phyloP scores from a whole-genome alignment of 64 coral and sea anemone species.

The Stichodactyla mertensii region DNA sequence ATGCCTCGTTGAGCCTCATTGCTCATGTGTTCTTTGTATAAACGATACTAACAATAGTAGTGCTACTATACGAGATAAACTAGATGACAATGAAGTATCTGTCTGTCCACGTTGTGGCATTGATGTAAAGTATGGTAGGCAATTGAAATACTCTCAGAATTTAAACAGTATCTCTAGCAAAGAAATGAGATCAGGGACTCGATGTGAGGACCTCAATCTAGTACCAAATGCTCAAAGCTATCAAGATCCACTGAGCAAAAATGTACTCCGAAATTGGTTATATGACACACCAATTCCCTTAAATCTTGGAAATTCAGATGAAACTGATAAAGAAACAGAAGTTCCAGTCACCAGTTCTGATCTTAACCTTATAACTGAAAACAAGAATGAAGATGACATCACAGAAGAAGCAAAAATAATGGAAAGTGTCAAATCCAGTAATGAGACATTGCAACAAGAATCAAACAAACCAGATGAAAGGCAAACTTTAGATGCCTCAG shows the following conservation, averaged over 20 bases:
- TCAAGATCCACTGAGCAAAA: conserved; percentile 69
- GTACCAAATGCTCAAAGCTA: neutral
- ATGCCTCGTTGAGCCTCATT: conserved; percentile 25
- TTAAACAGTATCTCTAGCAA: neutral
- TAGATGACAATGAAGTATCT: neutral
- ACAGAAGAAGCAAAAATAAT: neutral
- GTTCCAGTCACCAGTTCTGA: neutral
- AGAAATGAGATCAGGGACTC: neutral
- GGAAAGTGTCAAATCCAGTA: neutral
- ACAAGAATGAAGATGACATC: neutral
- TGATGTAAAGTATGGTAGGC: conserved; percentile 34
- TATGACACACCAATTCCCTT: conserved; percentile 36
- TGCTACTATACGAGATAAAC: neutral
- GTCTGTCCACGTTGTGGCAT: conserved; percentile 56
- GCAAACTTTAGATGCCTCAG: neutral
- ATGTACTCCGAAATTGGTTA: conserved; percentile 68
- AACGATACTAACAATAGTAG: neutral
- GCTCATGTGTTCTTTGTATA: conserved; percentile 54
- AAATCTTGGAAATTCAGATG: neutral
- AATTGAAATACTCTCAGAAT: conserved; percentile 15
- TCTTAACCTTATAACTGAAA: neutral
- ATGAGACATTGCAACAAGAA: neutral
- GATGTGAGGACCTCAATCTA: neutral
- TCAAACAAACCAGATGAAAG: neutral
- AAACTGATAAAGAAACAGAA: neutral